phyloP scores from a whole-genome alignment of 2,888 invertebrate species.

The Sympetrum striolatum region DNA sequence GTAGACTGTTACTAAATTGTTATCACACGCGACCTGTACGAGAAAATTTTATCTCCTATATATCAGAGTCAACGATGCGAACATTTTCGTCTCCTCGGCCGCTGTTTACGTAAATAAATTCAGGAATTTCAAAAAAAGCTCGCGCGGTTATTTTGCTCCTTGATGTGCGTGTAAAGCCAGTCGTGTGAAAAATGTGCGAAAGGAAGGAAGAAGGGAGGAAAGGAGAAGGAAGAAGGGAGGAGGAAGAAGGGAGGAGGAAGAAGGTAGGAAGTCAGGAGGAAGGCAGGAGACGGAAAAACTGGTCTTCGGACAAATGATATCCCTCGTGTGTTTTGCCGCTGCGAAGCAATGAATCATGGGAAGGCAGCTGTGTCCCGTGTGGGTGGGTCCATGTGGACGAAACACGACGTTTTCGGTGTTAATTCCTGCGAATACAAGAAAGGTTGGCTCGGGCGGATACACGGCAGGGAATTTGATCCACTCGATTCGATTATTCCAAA shows the following conservation, averaged over 20 bases:
- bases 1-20: no score
- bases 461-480: background rate
- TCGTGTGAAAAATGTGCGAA: background rate
- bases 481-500: background rate
- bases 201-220: background rate
- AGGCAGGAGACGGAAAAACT: background rate
- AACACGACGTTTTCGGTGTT: background rate
- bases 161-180: background rate
- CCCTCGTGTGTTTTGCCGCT: background rate
- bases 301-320: background rate
- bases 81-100: background rate
- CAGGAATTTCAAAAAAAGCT: background rate
- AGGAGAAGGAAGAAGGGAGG: no score
- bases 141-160: background rate
- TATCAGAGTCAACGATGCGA: no score
- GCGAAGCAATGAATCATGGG: constrained; percentile 4
- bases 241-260: no score
- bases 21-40: no score
- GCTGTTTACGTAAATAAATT: background rate
- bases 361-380: background rate
- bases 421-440: constrained; percentile 21
- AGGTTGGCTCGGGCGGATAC: background rate
- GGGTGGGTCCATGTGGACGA: background rate
- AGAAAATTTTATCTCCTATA: no score
- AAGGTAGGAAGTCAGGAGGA: no score